Evolutionary conservation across 2,797 vertebrate species (phyloP), one percentile per base, ranked within the genome.

Genomic region (Tamandua tetradactyla): DNA sequence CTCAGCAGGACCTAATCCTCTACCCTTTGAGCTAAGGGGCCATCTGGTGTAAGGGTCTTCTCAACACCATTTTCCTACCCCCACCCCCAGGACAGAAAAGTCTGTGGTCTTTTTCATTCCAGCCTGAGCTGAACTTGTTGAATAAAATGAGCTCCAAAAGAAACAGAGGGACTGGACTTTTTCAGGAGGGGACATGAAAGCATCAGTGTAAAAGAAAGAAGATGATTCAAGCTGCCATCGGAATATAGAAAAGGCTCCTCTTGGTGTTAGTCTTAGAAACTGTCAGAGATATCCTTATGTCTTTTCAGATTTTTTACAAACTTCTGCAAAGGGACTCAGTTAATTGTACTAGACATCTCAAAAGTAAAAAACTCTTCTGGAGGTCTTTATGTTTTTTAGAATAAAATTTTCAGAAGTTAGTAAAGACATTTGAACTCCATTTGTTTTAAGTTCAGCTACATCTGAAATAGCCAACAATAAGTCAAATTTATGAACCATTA

Each of bases 1-100:
- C 1, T 84, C 59, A 32, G 69, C 86, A 90, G 98, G 92, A 37
- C 66, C 98, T 52, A 93, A 97, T 23, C 97, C 98, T 79, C 94
- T 99, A 94, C 99, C 98, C 20, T 99, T 99, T 97, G 98, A 99
- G 95, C 98, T 99, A 37, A 98, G 97, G 92, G 99, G 99, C 62
- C 98, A 99, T 93, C 97, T 99, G 89, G 99, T 99, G 78, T 99
- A 93, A 98, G 12, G 52, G 18, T 5, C 1, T 47, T 84, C 37
- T 90, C 37, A 3, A 49, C 6, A n/a, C 0, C 20, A 1, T 15
- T 42, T 25, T 61, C 64, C 82, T 62, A 4, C 30, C 74, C 22
- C 2, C 30, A 78, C 22, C 2, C 27, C 3, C 3, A 78, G 40
- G 57, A 47, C 71, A 81, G 68, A 68, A 68, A 27, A 13, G 55